A percentile compares a stretch with the other conserved stretches of the same genome.
Evolutionary conservation across 2,888 invertebrate genomes (phyloP).

Genomic region (Pammene aurita): DNA sequence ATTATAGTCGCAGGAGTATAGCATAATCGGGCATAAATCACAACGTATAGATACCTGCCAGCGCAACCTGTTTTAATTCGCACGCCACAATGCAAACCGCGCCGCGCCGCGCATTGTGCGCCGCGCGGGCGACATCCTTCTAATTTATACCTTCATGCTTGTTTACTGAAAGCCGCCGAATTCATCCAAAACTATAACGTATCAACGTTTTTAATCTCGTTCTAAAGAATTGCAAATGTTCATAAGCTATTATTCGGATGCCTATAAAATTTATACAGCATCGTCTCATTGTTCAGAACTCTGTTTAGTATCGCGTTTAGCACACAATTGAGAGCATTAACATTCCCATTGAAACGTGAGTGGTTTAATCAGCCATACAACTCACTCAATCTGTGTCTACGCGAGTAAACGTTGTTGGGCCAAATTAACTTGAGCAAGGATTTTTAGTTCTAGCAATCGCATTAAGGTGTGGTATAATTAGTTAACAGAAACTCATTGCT

Average conservation of each 20-base stretch:
- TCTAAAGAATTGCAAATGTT: constrained; percentile 71
- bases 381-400: constrained; percentile 55
- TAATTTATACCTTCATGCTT: constrained; percentile 82
- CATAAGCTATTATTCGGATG: constrained; percentile 65
- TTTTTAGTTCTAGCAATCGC: constrained; percentile 42
- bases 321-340: constrained; percentile 77
- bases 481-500: not conserved
- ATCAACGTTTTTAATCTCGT: constrained; percentile 64
- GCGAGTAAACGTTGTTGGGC: constrained; percentile 43
- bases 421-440: constrained; percentile 43
- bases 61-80: constrained; percentile 82
- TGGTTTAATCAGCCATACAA: constrained; percentile 61
- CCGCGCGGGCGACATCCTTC: constrained; percentile 63
- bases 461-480: constrained; percentile 24
- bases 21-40: constrained; percentile 81
- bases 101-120: constrained; percentile 65
- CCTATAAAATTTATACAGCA: constrained; percentile 72
- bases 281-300: constrained; percentile 67
- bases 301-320: constrained; percentile 71
- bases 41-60: constrained; percentile 78
- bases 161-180: constrained; percentile 69
- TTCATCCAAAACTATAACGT: constrained; percentile 61
- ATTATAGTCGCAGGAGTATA: constrained; percentile 74
- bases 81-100: constrained; percentile 68
- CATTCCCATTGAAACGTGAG: constrained; percentile 73